Base-by-base conservation (phyloP, 2,888 invertebrate species). In the Drosophila anceps region DNA sequence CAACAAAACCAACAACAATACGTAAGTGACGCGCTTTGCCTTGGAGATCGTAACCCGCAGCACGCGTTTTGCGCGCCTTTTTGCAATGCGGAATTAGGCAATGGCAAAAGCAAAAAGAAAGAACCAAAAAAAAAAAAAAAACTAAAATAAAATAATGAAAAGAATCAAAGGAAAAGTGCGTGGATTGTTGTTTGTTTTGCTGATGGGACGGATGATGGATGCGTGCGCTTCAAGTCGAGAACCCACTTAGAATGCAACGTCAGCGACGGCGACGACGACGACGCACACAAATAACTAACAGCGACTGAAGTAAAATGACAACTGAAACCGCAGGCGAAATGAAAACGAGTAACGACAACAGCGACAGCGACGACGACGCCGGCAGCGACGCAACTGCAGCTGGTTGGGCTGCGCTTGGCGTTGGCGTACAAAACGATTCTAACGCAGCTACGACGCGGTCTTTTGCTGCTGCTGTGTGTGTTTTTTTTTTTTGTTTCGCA, bases 251-350 rank as follows among this genome's bases (percentile, higher is more conserved):
- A 81, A 76, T 82, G 76, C 80, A 81, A 81, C 80, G 80, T 81
- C 81, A 80, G 79, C 79, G 81, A 68, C 76, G 68, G 58, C 81
- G 73, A 69, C 79, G 71, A 53, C 73, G 75, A 73, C 77, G 82
- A 84, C 84, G 87, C 84, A 87, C 84, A 82, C 84, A 87, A 84
- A 79, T 85, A 87, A 86, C 88, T 88, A 86, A 84, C 88, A 84
- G 84, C 88, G 88, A 73, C 86, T 81, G 82, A 80, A 86, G 88
- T 88, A 80, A 88, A 88, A 88, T 88, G 88, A 78, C 90, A 84
- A 88, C 90, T 90, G 81, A 88, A 83, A 87, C 84, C 80, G 81
- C 83, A 84, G 85, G 80, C 86, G 75, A 85, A 85, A 82, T 81
- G 82, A 82, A 85, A 86, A 85, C 86, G 88, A 88, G 85, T 87